Evolutionary conservation across 2,888 invertebrate genomes (phyloP), one percentile per base, ranked within the genome.

Genomic region (Dioctria rufipes): DNA sequence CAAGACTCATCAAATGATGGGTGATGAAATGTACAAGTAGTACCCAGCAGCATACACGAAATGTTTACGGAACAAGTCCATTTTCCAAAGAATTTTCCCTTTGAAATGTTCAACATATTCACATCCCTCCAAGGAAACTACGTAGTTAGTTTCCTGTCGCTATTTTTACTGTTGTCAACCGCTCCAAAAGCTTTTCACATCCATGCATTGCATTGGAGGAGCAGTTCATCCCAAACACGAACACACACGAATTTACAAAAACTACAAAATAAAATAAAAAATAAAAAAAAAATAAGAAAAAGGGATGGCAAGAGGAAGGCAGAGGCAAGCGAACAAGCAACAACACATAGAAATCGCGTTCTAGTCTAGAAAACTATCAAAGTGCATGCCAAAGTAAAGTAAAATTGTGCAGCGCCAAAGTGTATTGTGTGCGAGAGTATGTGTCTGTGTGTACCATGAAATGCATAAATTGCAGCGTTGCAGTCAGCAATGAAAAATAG

Each of bases 401-500:
- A 60, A 60, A 60, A 60, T 5, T 25, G 13, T 60, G 5, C n/a
- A 54, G 37, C 37, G 51, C 6, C 13, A 37, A 42, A 61, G 3
- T 25, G 75, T 8, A 75, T 37, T 61, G 5, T n/a, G 11, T 25
- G 43, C 46, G n/a, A 42, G 37, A 11, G 75, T 75, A 60, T 60
- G 43, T 61, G 40, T 40, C 37, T 51, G 37, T 46, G 43, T 77
- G 63, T 42, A 42, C 8, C 42, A 40, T 13, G 54, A n/a, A 49
- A 5, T 78, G 58, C n/a, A 79, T 60, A 79, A 79, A 79, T 79
- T 79, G 79, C 79, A 79, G 69, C 67, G 67, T 60, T 79, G 79
- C 79, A 79, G 67, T 79, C 67, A 79, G 79, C 79, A 80, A 71
- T 80, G 61, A 80, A 80, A 71, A 71, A 71, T 69, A 71, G 80